Evolutionary conservation across 2,888 invertebrate species (phyloP).

Genomic region (Erannis defoliaria): DNA sequence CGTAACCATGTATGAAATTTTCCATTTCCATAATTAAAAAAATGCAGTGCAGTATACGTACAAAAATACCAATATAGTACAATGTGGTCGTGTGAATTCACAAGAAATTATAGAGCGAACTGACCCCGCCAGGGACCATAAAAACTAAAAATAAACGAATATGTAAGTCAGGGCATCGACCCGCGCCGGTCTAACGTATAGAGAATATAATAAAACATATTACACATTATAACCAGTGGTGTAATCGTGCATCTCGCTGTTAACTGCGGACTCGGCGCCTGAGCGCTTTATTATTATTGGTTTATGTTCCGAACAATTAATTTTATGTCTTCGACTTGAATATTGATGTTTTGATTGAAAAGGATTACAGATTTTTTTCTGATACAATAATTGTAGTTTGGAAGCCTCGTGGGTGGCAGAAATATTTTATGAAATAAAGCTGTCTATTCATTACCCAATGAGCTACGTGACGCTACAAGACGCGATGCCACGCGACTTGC

Average conservation of each 20-base stretch:
- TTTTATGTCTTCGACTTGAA: slow-evolving; percentile 33
- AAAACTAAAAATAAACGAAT: slow-evolving; percentile 31
- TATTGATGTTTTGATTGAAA: slow-evolving; percentile 34
- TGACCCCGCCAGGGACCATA: slow-evolving; percentile 22
- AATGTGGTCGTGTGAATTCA: slow-evolving; percentile 13
- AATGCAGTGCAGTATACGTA: background rate
- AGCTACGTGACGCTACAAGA: no score
- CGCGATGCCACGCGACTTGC: no score
- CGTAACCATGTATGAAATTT: no score
- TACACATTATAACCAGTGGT: slow-evolving; percentile 20
- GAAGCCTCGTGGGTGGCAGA: slow-evolving; percentile 19
- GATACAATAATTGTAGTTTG: slow-evolving; percentile 11
- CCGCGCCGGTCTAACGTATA: slow-evolving; percentile 4
- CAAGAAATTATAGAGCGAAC: slow-evolving; percentile 11
- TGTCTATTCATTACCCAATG: no score
- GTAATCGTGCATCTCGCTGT: slow-evolving; percentile 29
- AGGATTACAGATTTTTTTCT: slow-evolving; percentile 22
- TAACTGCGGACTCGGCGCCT: slow-evolving; percentile 32
- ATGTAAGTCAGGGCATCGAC: slow-evolving; percentile 30
- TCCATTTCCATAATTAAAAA: no score
- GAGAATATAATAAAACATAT: slow-evolving; percentile 3
- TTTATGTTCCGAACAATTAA: slow-evolving; percentile 37
- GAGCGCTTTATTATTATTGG: slow-evolving; percentile 34
- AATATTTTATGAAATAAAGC: background rate
- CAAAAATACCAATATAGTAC: slow-evolving; percentile 2